These are phyloP conservation scores for Clarias magur DNA, from an alignment of 2,113 vertebrate species.

Conservation along the genomic window DNA sequence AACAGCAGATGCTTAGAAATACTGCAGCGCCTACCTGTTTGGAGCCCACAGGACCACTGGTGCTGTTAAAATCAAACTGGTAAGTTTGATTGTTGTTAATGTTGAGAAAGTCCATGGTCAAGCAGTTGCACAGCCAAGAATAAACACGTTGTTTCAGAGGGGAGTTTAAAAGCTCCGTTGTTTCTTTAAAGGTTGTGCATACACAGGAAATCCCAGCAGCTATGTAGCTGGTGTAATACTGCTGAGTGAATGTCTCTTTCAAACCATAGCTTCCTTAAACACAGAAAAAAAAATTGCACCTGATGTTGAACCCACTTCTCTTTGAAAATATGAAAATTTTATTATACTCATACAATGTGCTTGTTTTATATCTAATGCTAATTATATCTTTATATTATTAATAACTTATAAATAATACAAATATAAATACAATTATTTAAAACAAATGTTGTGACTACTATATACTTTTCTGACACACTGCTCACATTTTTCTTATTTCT, in stretches of 20 bases:
- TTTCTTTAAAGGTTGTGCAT: not conserved
- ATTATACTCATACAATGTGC: not conserved
- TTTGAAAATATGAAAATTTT: not conserved
- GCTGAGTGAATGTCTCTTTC: not conserved
- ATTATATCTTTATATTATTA: not conserved
- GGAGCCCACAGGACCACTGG: not conserved
- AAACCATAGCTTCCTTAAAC: not conserved
- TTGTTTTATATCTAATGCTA: not conserved
- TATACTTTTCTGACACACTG: not conserved
- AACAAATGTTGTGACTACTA: not conserved
- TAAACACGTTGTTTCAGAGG: not conserved
- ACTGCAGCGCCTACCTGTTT: slow-evolving; percentile 34
- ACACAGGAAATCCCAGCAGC: not conserved
- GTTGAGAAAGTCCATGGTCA: slow-evolving; percentile 30
- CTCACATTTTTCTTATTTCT: not conserved
- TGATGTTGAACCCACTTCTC: not conserved
- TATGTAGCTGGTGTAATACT: not conserved
- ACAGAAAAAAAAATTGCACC: not conserved
- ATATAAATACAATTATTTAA: not conserved
- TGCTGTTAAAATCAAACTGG: not conserved
- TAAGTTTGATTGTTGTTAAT: not conserved
- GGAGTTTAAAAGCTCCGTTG: not conserved
- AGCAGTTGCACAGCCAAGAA: not conserved
- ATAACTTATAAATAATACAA: not conserved
- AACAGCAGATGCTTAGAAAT: slow-evolving; percentile 55